Conservation (phyloP, 2,888 invertebrate genomes). For the Dexiosoma caninum region DNA sequence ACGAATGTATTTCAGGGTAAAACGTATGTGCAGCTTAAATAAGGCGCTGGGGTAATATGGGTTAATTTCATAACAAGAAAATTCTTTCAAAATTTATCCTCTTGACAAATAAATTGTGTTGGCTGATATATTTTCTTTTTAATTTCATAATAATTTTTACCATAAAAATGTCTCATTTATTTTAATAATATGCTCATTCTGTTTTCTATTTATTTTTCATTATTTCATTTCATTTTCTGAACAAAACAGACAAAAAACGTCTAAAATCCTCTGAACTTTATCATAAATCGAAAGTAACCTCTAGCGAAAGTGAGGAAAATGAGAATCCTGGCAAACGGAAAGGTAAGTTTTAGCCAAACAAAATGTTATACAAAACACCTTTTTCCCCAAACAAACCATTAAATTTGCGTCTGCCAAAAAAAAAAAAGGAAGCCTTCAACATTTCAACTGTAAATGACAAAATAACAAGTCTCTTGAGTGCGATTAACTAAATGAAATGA, state of each 20-base stretch:
- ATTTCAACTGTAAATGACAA: conserved; percentile 49
- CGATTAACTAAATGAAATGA: conserved; percentile 59
- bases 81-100: no score
- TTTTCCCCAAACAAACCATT: conserved; percentile 16
- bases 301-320: conserved; percentile 74
- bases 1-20: no score
- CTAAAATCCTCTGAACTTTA: conserved; percentile 76
- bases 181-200: neutral
- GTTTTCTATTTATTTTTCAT: conserved; percentile 51
- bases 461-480: conserved; percentile 57
- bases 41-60: no score
- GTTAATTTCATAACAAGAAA: no score
- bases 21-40: no score
- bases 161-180: no score
- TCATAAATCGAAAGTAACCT: conserved; percentile 75
- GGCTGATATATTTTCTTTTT: no score
- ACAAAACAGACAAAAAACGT: conserved; percentile 73
- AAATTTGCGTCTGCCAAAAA: conserved; percentile 13
- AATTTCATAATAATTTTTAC: no score
- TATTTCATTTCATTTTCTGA: conserved; percentile 7
- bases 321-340: conserved; percentile 78
- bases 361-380: neutral
- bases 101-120: no score
- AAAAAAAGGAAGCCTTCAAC: conserved; percentile 1
- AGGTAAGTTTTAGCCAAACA: conserved; percentile 69